These are phyloP conservation scores for Heloderma charlesbogerti DNA, from an alignment of 2,113 vertebrate genomes.

Conservation along the genomic window DNA sequence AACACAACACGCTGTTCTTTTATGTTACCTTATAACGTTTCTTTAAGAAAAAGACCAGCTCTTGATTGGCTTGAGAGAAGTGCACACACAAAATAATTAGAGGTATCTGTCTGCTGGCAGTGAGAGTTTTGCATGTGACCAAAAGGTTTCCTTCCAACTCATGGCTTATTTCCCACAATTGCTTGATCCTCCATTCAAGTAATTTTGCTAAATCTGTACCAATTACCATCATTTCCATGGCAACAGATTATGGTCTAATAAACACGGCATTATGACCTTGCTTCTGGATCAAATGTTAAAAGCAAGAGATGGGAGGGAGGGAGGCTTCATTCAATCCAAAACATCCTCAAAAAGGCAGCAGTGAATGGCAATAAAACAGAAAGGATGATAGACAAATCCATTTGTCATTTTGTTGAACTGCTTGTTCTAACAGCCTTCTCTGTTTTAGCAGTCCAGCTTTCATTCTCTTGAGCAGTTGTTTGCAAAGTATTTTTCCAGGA, in stretches of 20 bases:
- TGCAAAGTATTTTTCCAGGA: not conserved
- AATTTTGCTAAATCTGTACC: constrained; percentile 46
- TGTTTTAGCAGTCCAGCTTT: constrained; percentile 22
- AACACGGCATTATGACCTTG: constrained; percentile 38
- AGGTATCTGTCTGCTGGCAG: not conserved
- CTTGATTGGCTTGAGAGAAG: not conserved
- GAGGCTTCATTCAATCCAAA: constrained; percentile 33
- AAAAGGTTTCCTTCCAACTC: constrained; percentile 15
- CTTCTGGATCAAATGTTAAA: constrained; percentile 36
- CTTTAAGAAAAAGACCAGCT: not conserved
- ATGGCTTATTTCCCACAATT: constrained; percentile 17
- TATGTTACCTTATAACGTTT: not conserved
- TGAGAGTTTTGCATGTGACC: constrained; percentile 19
- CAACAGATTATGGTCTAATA: constrained; percentile 31
- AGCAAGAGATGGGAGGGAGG: not conserved
- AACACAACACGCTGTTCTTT: not conserved
- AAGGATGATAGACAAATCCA: constrained; percentile 45
- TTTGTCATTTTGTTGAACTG: constrained; percentile 45
- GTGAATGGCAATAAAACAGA: constrained; percentile 26
- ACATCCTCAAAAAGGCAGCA: constrained; percentile 38
- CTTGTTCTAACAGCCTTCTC: constrained; percentile 32
- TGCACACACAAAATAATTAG: constrained; percentile 8
- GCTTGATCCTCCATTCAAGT: constrained; percentile 41
- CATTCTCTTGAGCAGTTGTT: not conserved
- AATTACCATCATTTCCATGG: constrained; percentile 25